phyloP scores from a whole-genome alignment of 2,113 vertebrate genomes.

The Prochilodus magdalenae region DNA sequence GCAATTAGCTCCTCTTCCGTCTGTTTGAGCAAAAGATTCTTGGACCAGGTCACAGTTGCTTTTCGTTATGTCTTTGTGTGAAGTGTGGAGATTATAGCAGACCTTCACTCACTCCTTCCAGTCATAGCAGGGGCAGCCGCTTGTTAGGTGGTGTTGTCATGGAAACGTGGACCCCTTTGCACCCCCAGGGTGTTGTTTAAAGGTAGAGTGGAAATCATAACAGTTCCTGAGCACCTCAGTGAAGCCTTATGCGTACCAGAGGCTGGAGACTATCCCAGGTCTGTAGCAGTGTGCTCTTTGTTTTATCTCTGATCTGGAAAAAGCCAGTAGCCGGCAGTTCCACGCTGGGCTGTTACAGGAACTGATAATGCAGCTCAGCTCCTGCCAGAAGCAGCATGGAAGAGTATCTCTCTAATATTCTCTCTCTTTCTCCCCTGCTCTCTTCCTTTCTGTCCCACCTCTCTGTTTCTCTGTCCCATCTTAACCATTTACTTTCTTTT shows the following conservation, averaged over 20 bases:
- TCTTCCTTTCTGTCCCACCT: too few species aligned
- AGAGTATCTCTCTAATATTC: too few species aligned
- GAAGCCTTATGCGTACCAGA: background rate
- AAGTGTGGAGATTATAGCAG: slow-evolving; percentile 25
- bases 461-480: background rate
- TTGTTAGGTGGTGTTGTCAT: slow-evolving; percentile 43
- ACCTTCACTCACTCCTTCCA: background rate
- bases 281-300: background rate
- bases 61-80: background rate
- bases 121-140: slow-evolving; percentile 32
- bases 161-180: slow-evolving; percentile 38
- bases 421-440: too few species aligned
- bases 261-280: background rate
- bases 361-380: background rate
- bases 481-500: background rate
- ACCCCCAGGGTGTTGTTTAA: background rate
- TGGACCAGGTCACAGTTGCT: background rate
- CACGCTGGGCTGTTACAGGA: background rate
- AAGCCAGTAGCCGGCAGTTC: background rate
- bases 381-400: background rate
- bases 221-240: slow-evolving; percentile 19
- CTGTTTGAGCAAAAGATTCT: slow-evolving; percentile 1
- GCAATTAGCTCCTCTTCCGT: background rate
- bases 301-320: slow-evolving; percentile 14
- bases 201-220: slow-evolving; percentile 4